These are phyloP conservation scores for Mycteria americana DNA, from an alignment of 2,797 vertebrate genomes.

Conservation along the genomic window DNA sequence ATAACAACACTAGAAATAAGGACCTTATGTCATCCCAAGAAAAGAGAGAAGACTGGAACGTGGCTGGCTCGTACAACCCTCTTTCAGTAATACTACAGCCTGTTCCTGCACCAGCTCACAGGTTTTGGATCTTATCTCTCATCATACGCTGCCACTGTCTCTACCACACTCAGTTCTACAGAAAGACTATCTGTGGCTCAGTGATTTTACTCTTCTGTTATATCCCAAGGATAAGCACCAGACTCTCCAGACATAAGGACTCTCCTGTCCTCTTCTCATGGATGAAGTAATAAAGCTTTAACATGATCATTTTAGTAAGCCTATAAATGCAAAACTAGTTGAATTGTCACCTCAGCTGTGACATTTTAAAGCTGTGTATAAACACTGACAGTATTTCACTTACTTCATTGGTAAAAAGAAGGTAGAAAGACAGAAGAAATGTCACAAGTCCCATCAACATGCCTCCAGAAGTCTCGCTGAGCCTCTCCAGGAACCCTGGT, in stretches of 20 bases:
- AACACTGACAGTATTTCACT: neutral
- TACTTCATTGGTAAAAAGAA: conserved; percentile 96
- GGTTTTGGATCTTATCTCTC: neutral
- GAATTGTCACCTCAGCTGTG: neutral
- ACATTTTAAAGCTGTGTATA: neutral
- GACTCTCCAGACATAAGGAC: neutral
- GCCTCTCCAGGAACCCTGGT: conserved; percentile 89
- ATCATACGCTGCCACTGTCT: neutral
- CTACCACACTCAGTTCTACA: neutral
- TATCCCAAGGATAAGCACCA: neutral
- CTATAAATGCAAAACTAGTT: neutral
- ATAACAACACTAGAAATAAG: neutral
- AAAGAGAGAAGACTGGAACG: neutral
- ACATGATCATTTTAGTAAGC: neutral
- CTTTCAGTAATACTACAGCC: neutral
- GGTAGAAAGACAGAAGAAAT: conserved; percentile 88
- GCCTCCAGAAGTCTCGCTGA: conserved; percentile 89
- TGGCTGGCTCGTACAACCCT: neutral
- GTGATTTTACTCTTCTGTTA: neutral
- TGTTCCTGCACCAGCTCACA: neutral
- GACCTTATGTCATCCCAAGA: neutral
- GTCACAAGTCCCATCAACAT: conserved; percentile 83
- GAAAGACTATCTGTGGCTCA: neutral
- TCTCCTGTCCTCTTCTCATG: rapidly evolving
- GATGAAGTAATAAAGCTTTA: neutral